Base-by-base conservation (phyloP, 2,113 vertebrate species). In the Ahaetulla prasina region DNA sequence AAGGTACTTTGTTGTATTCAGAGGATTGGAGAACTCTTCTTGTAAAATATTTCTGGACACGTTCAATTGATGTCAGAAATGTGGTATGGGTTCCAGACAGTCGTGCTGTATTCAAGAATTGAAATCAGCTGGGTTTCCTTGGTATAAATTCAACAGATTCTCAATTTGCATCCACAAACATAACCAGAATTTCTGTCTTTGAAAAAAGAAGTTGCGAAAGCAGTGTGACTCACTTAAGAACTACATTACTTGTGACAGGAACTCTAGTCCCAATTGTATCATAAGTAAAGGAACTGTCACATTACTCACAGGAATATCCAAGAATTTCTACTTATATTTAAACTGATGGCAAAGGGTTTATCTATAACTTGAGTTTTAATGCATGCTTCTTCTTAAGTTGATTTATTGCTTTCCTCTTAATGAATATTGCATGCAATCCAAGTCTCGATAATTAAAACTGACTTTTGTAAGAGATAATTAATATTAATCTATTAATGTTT, bases 401-500 rank as follows among this genome's bases (percentile, higher is more conserved):
- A 89, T 89, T 63, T 89, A 85, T 85, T 88, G 68, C 87, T 93
- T 91, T 89, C 80, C 90, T 91, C 45, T 54, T 27, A 87, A 91
- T 91, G 74, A 90, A 87, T 87, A 93, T 23, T 91, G 25, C 30
- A 87, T 89, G 49, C 14, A 49, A 2, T 90, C 80, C 93, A 85
- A 87, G 35, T 92, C 27, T 39, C 54, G 8, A 55, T 43, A 93
- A 23, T 85, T 94, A 74, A 60, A 92, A 8, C 88, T 93, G 39
- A 93, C 16, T 92, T 92, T 87, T 84, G 20, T 87, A 52, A 88
- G 23, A 57, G 8, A 25, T 2, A 55, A 94, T 93, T 54, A 92
- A 85, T 88, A 92, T 20, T 55, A 50, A 68, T 80, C 74, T 85
- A 89, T 89, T 50, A 43, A 39, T 8, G 20, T 89, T 93, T 55